Evolutionary conservation across 2,797 vertebrate genomes (phyloP), one percentile per base, ranked within the genome.

Genomic region (Acanthornis magna): DNA sequence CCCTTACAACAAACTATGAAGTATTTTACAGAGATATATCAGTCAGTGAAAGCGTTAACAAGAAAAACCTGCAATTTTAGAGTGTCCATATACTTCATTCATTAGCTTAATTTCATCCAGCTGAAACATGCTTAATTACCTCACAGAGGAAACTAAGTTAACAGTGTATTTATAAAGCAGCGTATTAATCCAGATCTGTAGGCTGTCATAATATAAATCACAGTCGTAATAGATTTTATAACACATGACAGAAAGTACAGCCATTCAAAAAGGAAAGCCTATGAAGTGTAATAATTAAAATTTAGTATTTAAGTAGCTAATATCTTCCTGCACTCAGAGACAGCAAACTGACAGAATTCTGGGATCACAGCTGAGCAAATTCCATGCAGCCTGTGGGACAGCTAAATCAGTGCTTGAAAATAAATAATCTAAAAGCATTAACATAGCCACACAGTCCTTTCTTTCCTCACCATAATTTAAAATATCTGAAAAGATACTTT

Each of bases 281-380:
- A 19, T 40, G 29, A 85, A 87, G 13, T 73, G 25, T 21, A 85
- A 48, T 85, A 76, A 93, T 77, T 82, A 67, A 89, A 87, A 74
- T 73, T 76, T 47, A 82, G 7, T 71, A 43, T 82, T 76, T 77
- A 82, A 75, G 62, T 66, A 70, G 20, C 17, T 65, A 47, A 25
- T 32, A 67, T 63, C 53, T 79, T 80, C 16, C 25, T 91, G 38
- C 45, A 34, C 42, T 85, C 51, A 38, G 74, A 85, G 60, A 76
- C 2, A 2, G 71, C 11, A 73, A 94, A 76, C 19, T 5, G 5
- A 68, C 43, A 42, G 67, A 73, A 92, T 60, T 79, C 40, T 57
- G 60, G 48, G 45, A 68, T 50, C 45, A 48, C 48, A 87, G 68
- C 11, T 36, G 67, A 91, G 34, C 2, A 8, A 79, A 89, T 73